A percentile compares a stretch with the other conserved stretches of the same genome.
Conservation (phyloP, 2,888 invertebrate genomes). For the Onthophagus sagittarius region DNA sequence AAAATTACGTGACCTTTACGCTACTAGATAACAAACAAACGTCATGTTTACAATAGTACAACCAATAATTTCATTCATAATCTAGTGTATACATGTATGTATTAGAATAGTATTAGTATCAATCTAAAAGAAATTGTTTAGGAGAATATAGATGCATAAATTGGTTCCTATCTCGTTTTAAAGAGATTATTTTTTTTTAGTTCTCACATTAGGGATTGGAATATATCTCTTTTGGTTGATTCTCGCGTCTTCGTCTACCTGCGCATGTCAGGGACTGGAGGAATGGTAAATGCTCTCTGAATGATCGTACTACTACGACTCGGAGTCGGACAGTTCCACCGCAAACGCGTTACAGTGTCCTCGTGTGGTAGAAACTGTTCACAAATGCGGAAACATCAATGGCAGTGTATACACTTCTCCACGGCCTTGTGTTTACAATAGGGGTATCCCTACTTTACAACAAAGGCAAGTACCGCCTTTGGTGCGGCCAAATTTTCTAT, state of each 20-base stretch:
- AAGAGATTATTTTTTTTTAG: neutral
- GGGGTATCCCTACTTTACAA: slow-evolving; percentile 28
- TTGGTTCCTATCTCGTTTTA: neutral
- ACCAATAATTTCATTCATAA: neutral
- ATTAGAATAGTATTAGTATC: no score
- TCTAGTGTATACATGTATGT: neutral
- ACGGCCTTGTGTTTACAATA: slow-evolving; percentile 61
- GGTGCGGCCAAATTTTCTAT: neutral
- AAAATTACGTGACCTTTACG: neutral
- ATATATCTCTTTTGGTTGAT: slow-evolving; percentile 7
- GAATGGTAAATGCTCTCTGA: slow-evolving; percentile 34
- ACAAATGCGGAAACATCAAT: slow-evolving; percentile 73
- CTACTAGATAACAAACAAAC: neutral
- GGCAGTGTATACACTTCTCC: slow-evolving; percentile 74
- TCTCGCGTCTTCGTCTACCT: slow-evolving; percentile 26
- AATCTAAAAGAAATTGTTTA: no score
- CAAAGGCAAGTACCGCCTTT: slow-evolving; percentile 18
- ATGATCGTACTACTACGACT: slow-evolving; percentile 30
- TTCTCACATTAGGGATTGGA: neutral
- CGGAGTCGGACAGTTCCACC: slow-evolving; percentile 21
- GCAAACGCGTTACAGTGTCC: slow-evolving; percentile 47
- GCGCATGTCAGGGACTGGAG: slow-evolving; percentile 33
- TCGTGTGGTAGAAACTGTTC: slow-evolving; percentile 38
- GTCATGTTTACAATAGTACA: neutral
- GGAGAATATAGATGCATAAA: neutral